Base-by-base conservation (phyloP, 2,888 invertebrate species). In the Phlogophora meticulosa region DNA sequence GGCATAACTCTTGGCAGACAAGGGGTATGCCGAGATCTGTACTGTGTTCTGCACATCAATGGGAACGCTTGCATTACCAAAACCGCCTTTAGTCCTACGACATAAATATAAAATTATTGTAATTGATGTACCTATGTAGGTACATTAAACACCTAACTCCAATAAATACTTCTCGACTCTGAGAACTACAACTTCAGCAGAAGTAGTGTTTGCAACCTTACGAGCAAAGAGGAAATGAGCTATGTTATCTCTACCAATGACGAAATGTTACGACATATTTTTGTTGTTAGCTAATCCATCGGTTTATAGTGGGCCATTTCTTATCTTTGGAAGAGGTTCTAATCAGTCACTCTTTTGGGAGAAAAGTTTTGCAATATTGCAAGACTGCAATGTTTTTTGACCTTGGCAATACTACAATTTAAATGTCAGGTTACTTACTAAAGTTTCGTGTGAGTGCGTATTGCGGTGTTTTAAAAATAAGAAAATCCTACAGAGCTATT, bases 371-470 rank as follows among this genome's bases (percentile, higher is more conserved):
- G 66, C 48, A 74, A 66, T 48, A 38, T 13, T 17, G 13, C 45
- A 17, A 22, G n/a, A 57, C 45, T 66, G 48, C 40, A 36, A 1
- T 48, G 22, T 28, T 68, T 73, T 67, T 68, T 56, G 69, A 56
- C 55, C 81, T 70, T 73, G 64, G 82, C 24, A 80, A 76, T 64
- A 68, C 61, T 51, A 42, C 28, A 61, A 46, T 40, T 73, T n/a
- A 85, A 87, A 91, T 93, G 93, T 92, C 92, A 90, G 80, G 86
- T 74, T 75, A 92, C 74, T 79, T 91, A 77, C 86, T 82, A 78
- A 87, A 77, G 78, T 87, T 86, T 85, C 82, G 90, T 83, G 85
- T 74, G 77, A 87, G 85, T 82, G 89, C 88, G 82, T 87, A 85
- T 87, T 87, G 87, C 88, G 85, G 88, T 81, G 76, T 87, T 91